Base-by-base conservation (phyloP, 2,888 invertebrate species). In the Heliconius cydno region DNA sequence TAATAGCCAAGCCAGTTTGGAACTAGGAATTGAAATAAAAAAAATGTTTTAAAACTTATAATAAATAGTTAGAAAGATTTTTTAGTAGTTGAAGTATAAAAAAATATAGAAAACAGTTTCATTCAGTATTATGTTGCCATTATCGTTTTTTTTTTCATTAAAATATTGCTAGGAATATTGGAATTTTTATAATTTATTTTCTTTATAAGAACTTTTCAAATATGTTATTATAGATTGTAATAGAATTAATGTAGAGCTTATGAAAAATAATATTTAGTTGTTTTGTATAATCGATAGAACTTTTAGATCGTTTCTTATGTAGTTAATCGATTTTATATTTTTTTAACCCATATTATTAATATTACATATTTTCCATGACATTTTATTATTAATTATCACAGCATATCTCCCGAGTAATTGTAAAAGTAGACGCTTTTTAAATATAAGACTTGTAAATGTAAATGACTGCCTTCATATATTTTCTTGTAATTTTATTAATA, bases 401-500 rank as follows among this genome's bases (percentile, higher is more conserved):
- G 38, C 68, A 68, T 68, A 68, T 68, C 66, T 67, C 30, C 30
- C n/a, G 19, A 28, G 12, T 57, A 19, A 76, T n/a, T 63, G 28
- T 71, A 70, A 76, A 25, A n/a, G 30, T 46, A 46, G 28, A 22
- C 19, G 38, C 38, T 34, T 67, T 66, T 74, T 22, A 74, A 28
- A 22, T 28, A 9, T 70, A 28, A 72, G n/a, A 71, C 68, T 57
- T 57, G 41, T 74, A 76, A 68, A 28, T 74, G 66, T 71, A 79
- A 76, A 77, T 57, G 60, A 82, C 71, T 80, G 82, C 74, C 65
- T 82, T 75, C 71, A 74, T 75, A 66, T 76, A 78, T 80, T 78
- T 79, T 73, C 65, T 34, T 72, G 73, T 76, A 67, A 63, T 60
- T 77, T 52, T 78, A 79, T 67, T 57, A 79, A 79, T 79, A 79